phyloP scores from a whole-genome alignment of 1,140 invertebrate genomes.

The Zaprionus taronus region DNA sequence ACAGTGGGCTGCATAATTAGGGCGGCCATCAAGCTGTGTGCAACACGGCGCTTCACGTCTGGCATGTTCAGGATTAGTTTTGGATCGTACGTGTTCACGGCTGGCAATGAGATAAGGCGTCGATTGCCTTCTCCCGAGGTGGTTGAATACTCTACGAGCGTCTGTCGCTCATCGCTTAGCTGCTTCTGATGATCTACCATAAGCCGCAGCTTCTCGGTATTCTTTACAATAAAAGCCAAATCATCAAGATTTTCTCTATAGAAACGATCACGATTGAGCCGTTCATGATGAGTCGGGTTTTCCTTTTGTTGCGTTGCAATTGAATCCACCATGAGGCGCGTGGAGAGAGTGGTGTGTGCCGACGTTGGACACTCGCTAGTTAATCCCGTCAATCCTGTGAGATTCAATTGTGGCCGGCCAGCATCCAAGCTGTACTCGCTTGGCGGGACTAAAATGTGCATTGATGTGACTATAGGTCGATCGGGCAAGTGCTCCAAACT shows the following conservation, averaged over 20 bases:
- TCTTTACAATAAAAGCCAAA: constrained; percentile 39
- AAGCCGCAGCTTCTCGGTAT: constrained; percentile 39
- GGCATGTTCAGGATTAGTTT: constrained; percentile 27
- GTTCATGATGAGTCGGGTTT: neutral
- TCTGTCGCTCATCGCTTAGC: constrained; percentile 12
- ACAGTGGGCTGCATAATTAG: constrained; percentile 34
- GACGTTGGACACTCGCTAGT: neutral
- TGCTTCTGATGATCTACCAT: constrained; percentile 58
- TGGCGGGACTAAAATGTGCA: constrained; percentile 11
- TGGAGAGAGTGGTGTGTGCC: constrained; percentile 1
- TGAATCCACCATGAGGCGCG: constrained; percentile 17
- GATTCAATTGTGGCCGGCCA: neutral
- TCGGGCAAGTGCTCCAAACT: constrained; percentile 12
- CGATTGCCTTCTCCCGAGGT: neutral
- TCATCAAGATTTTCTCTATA: constrained; percentile 32
- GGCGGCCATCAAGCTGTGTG: constrained; percentile 38
- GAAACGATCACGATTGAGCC: neutral
- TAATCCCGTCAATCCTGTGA: neutral
- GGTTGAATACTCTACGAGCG: neutral
- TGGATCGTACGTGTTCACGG: constrained; percentile 47
- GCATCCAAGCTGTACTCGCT: neutral
- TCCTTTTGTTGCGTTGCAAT: neutral
- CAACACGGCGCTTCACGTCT: constrained; percentile 10
- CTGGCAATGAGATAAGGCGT: constrained; percentile 37
- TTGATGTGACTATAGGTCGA: constrained; percentile 27